Base-by-base conservation (phyloP, 2,797 vertebrate species). In the Dromococcyx pavoninus region DNA sequence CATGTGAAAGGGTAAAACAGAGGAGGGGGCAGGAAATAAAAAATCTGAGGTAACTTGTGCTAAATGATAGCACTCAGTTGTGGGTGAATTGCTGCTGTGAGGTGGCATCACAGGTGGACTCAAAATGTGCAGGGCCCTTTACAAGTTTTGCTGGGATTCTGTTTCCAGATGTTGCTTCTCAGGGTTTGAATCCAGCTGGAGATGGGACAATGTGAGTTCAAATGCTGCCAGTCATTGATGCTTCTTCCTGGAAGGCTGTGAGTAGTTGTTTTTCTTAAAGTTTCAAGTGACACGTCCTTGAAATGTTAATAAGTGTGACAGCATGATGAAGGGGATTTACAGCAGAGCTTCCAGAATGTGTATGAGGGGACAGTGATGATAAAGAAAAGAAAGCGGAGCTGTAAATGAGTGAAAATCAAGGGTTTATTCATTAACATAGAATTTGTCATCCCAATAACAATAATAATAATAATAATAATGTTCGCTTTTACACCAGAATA, bases 281-380 rank as follows among this genome's bases (percentile, higher is more conserved):
- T 54, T 60, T 82, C 73, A 87, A 70, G 89, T 24, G 25, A 87
- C 87, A 93, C 1, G 11, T 61, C 91, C 93, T 95, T 95, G 92
- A 93, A 94, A 65, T 60, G 69, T 86, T 13, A 3, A 18, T 70
- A 60, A 94, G 15, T 61, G 46, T 89, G 69, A 87, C 71, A 75
- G 48, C 10, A 30, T 79, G 65, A 76, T 74, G 86, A 86, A 87
- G 93, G 66, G 43, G 54, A 89, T 93, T 95, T 94, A 81, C 17
- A 75, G 61, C 41, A 86, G 50, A 92, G 73, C 73, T 86, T 85
- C 74, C 72, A 70, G 65, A 92, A 89, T 89, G 54, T 69, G 32
- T 78, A 75, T 79, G 74, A 84, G 65, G 32, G 33, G 56, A 88
- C 70, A 80, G 88, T 4, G 43, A 91, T 46, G 84, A 84, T 46